Evolutionary conservation across 2,797 vertebrate species (phyloP).

Genomic region (Schizopygopsis pylzovi): DNA sequence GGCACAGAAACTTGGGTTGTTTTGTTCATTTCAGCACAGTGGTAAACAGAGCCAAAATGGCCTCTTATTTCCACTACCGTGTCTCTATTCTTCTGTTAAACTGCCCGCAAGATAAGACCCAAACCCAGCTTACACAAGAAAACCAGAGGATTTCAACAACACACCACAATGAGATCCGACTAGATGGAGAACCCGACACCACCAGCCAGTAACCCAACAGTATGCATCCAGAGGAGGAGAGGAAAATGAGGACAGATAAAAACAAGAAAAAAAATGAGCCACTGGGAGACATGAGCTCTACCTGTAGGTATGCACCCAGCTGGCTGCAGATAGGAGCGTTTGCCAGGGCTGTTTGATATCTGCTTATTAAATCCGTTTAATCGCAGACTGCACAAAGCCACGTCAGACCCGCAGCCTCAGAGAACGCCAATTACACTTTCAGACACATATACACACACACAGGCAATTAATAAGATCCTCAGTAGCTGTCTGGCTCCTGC

Average conservation of each 20-base stretch:
- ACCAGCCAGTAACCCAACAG: slow-evolving; percentile 68
- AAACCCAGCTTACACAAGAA: slow-evolving; percentile 20
- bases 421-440: slow-evolving; percentile 45
- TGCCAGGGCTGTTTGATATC: slow-evolving; percentile 49
- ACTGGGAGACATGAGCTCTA: slow-evolving; percentile 82
- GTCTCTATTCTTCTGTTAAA: slow-evolving; percentile 9
- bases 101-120: slow-evolving; percentile 6
- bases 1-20: slow-evolving; percentile 35
- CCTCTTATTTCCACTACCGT: background rate
- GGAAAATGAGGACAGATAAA: slow-evolving; percentile 34
- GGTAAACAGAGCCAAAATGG: slow-evolving; percentile 12
- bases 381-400: slow-evolving; percentile 72
- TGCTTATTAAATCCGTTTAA: slow-evolving; percentile 73
- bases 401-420: slow-evolving; percentile 59
- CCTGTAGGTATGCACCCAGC: slow-evolving; percentile 82
- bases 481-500: slow-evolving; percentile 77
- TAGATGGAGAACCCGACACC: slow-evolving; percentile 57
- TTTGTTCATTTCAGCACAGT: slow-evolving; percentile 69
- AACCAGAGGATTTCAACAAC: slow-evolving; percentile 22
- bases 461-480: slow-evolving; percentile 74
- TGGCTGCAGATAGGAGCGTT: slow-evolving; percentile 75
- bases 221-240: slow-evolving; percentile 54
- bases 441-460: slow-evolving; percentile 13
- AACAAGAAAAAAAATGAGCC: slow-evolving; percentile 68
- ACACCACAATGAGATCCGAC: slow-evolving; percentile 55